Base-by-base conservation (phyloP, 2,797 vertebrate genomes). In the Uromys caudimaculatus region DNA sequence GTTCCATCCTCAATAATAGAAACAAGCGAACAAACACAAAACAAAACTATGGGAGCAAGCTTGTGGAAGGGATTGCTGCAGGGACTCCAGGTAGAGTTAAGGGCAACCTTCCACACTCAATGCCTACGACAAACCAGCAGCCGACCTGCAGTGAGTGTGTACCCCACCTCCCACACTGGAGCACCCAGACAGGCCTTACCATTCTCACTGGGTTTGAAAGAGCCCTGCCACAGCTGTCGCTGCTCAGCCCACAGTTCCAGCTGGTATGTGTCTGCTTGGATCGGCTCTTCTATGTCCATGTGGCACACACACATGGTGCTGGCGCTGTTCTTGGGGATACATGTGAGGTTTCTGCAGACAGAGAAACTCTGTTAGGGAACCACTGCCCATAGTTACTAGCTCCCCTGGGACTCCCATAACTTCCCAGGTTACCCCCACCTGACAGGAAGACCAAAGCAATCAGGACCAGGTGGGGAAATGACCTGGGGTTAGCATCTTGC, bases 341-440 rank as follows among this genome's bases (percentile, higher is more conserved):
- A 97, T 1, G 8, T 95, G 47, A 0, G 2, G 84, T 35, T 88
- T 64, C 97, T 98, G 96, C n/a, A 71, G 77, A 90, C 41, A 90
- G 0, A 3, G 64, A 8, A 24, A 71, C 69, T 38, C 91, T 29
- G 54, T 82, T 79, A 82, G 52, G 38, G 60, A 44, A 24, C n/a
- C 3, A 44, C 50, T 0, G 32, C 50, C 60, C 23, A n/a, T 23
- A 41, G 32, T 79, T 24, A 32, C 64, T 21, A 21, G 24, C 64
- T 75, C 44, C 90, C 84, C 10, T 29, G 14, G n/a, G 4, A 71
- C 19, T 17, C 17, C 69, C n/a, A 71, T n/a, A 38, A 38, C n/a
- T 71, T 71, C 69, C n/a, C 69, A 71, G 69, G n/a, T 38, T 38
- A 71, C 69, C 69, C n/a, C 35, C 0, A 1, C 21, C 71, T 7